These are phyloP conservation scores for Antrozous pallidus DNA, from an alignment of 2,797 vertebrate species.

Conservation along the genomic window DNA sequence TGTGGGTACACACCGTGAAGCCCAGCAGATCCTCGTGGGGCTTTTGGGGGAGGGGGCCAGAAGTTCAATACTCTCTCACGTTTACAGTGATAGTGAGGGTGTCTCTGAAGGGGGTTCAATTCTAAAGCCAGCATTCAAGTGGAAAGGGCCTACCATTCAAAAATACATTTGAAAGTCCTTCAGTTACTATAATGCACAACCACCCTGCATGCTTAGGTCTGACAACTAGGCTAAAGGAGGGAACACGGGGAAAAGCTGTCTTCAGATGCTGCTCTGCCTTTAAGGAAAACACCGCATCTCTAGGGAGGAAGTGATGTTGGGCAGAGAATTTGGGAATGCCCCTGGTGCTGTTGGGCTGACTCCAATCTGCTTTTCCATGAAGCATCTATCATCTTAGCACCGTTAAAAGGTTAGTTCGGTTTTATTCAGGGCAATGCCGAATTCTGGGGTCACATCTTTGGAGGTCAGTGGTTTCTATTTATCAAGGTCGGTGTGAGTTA, in stretches of 20 bases:
- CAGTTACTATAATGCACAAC: not conserved
- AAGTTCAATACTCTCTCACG: not conserved
- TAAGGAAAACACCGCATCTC: not conserved
- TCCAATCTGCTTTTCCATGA: not conserved
- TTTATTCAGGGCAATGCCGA: conserved; percentile 9
- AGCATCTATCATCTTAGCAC: not conserved
- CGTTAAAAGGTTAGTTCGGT: not conserved
- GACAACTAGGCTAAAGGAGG: not conserved
- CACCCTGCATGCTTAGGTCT: not conserved
- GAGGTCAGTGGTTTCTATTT: not conserved
- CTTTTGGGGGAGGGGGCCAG: not conserved
- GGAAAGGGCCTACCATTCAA: not conserved
- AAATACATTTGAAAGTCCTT: conserved; percentile 1
- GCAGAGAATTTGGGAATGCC: not conserved
- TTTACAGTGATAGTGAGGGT: not conserved
- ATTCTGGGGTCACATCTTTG: not conserved
- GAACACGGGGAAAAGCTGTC: not conserved
- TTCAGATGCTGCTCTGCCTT: not conserved
- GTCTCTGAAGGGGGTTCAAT: not conserved
- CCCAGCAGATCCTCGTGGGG: not conserved
- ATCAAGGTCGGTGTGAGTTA: not conserved
- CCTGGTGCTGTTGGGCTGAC: not conserved
- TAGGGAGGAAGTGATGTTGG: not conserved
- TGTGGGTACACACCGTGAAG: not conserved
- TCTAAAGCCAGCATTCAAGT: not conserved